phyloP scores from a whole-genome alignment of 2,113 vertebrate species.

The Pandion haliaetus region DNA sequence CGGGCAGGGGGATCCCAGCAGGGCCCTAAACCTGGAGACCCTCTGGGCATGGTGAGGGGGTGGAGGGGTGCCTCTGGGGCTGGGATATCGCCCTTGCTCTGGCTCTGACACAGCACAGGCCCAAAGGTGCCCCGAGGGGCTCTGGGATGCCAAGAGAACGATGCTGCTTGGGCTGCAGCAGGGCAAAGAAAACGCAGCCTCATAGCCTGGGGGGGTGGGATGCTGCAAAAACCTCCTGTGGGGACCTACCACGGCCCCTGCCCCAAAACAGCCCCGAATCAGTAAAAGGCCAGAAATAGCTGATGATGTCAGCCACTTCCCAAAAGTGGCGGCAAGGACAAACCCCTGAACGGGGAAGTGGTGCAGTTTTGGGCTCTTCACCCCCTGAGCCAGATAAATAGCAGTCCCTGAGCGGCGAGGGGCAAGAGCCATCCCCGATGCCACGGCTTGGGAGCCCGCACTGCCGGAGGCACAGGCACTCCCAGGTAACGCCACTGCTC shows the following conservation, averaged over 20 bases:
- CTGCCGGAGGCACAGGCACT: neutral
- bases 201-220: fast-evolving
- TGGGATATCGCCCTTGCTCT: too few species aligned
- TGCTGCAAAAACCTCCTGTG: neutral
- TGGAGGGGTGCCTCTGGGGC: neutral
- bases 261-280: fast-evolving
- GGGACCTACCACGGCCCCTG: neutral
- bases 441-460: fast-evolving
- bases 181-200: too few species aligned
- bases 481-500: neutral
- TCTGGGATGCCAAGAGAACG: neutral
- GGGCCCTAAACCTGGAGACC: neutral
- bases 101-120: too few species aligned
- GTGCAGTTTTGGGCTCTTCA: neutral
- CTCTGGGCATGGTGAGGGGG: neutral
- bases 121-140: too few species aligned
- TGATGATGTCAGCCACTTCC: neutral
- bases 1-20: neutral
- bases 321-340: neutral
- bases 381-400: neutral
- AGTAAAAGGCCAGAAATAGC: neutral
- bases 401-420: fast-evolving
- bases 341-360: neutral
- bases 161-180: neutral
- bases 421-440: neutral